Base-by-base conservation (phyloP, 2,888 invertebrate genomes). In the Cataglyphis altisquamis region DNA sequence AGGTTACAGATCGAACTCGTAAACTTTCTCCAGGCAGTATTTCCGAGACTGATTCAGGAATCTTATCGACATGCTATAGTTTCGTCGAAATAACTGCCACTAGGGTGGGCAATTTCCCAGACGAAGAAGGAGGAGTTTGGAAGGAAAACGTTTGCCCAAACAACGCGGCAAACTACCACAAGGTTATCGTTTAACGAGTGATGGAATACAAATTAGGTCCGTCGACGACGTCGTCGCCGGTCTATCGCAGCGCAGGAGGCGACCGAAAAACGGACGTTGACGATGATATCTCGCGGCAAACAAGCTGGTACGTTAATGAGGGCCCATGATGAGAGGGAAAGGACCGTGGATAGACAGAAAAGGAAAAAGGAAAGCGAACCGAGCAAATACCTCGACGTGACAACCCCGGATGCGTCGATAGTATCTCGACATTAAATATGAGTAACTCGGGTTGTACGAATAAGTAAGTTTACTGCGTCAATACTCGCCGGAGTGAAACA, bases 221-320 rank as follows among this genome's bases (percentile, higher is more conserved):
- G 55, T 39, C 52, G 86, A 74, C 39, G 74, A 73, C 60, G 39
- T 55, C 66, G 52, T 45, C 70, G 83, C 48, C 67, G 73, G 52
- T 60, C 75, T 48, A 55, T 82, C 86, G 62, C 66, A 83, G 77
- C 18, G 60, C 67, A n/a, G 77, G 85, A 89, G 87, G 83, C 88
- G 84, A 80, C 57, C 75, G 72, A 87, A 84, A 77, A 85, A 84
- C 82, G 80, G 68, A 89, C 82, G 85, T 87, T 72, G 85, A 86
- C 83, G 93, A 93, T 92, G 90, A 91, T 92, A 93, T 92, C 92
- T 91, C 85, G 84, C 87, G 90, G 90, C 89, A 91, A 92, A 92
- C 92, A 90, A 89, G 90, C 91, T 89, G 90, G 89, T 90, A 90
- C 91, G 92, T 92, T 92, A 92, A 92, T 91, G 92, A 92, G 92